Conservation (phyloP, 1,140 invertebrate genomes). For the Probaryconus sp. region DNA sequence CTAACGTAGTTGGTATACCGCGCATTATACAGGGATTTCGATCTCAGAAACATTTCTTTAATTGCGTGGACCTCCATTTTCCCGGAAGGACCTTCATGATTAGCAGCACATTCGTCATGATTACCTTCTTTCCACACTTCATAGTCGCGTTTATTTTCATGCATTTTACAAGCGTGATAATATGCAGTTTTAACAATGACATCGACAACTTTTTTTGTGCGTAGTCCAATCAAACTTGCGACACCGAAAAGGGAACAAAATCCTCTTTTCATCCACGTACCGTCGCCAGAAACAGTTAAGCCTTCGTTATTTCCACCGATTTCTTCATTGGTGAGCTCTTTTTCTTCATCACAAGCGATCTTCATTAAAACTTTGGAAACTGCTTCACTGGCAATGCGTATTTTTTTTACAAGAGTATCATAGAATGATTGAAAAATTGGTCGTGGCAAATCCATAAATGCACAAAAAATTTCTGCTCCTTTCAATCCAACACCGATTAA, state of each 20-base stretch:
- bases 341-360: constrained; percentile 28
- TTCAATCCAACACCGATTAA: constrained; percentile 1
- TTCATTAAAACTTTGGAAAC: constrained; percentile 8
- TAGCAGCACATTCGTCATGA: constrained; percentile 27
- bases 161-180: constrained; percentile 45
- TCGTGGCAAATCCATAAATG: constrained; percentile 23
- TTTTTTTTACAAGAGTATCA: too few species aligned
- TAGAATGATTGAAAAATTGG: background rate
- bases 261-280: constrained; percentile 57
- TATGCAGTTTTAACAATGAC: constrained; percentile 42
- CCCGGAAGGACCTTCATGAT: constrained; percentile 43
- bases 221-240: constrained; percentile 47
- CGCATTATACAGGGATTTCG: constrained; percentile 22
- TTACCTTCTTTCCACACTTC: constrained; percentile 38
- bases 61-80: constrained; percentile 50
- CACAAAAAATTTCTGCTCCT: constrained; percentile 13
- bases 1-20: constrained; percentile 1
- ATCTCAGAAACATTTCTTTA: constrained; percentile 44
- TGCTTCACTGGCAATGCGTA: constrained; percentile 1
- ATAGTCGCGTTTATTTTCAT: constrained; percentile 27
- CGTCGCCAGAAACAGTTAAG: constrained; percentile 54
- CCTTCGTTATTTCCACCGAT: background rate
- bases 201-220: constrained; percentile 60
- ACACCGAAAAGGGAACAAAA: constrained; percentile 58
- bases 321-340: background rate